Conservation (phyloP, 2,113 vertebrate species). For the Hassar affinis region DNA sequence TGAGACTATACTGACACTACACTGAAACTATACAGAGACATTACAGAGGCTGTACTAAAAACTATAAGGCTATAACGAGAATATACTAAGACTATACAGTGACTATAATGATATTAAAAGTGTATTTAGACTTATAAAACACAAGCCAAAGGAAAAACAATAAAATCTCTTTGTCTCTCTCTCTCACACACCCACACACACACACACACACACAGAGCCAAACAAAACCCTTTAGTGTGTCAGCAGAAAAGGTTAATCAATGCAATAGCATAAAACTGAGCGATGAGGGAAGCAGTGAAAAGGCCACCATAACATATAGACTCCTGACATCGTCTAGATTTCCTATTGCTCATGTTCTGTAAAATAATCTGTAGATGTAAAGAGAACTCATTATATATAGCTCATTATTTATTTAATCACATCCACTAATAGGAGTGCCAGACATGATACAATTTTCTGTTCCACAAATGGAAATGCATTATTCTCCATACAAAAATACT, state of each 20-base stretch:
- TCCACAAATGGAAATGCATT: not conserved
- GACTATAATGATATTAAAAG: not conserved
- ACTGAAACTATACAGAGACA: no score
- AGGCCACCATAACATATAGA: constrained; percentile 30
- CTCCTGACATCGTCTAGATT: not conserved
- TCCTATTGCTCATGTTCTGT: not conserved
- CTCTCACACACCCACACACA: not conserved
- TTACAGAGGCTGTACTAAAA: no score
- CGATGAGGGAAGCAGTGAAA: constrained; percentile 12
- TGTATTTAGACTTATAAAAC: not conserved
- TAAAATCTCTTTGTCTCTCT: constrained; percentile 9
- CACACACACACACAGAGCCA: constrained; percentile 5
- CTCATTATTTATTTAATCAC: not conserved
- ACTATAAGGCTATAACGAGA: no score
- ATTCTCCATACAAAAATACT: not conserved
- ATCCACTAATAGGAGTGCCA: not conserved
- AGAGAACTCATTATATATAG: not conserved
- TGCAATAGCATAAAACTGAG: constrained; percentile 44
- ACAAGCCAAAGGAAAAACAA: not conserved
- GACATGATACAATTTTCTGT: not conserved
- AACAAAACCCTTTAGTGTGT: constrained; percentile 28
- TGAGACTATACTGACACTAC: not conserved
- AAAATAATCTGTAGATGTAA: not conserved
- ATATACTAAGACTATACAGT: not conserved
- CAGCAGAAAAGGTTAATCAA: constrained; percentile 54